Evolutionary conservation across 2,797 vertebrate species (phyloP).

Genomic region (Microcaecilia unicolor): DNA sequence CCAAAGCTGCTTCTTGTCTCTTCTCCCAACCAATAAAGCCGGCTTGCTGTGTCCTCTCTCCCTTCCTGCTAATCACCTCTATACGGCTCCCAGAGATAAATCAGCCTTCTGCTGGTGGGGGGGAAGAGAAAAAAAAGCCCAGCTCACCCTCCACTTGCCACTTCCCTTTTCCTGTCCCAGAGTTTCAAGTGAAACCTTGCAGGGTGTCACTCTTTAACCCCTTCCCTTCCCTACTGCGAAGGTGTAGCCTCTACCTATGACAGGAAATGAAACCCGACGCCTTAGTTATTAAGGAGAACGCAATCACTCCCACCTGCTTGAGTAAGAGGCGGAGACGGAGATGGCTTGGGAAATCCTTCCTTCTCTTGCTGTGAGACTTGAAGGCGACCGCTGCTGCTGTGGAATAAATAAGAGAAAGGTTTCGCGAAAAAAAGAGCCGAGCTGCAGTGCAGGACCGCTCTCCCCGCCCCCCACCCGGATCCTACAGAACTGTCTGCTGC

Average conservation of each 20-base stretch:
- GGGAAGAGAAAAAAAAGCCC: no score
- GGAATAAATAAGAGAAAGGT: fast-evolving
- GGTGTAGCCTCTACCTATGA: conserved; percentile 44
- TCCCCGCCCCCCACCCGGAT: background rate
- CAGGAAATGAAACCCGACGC: conserved; percentile 74
- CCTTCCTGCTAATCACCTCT: no score
- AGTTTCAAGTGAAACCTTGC: conserved; percentile 33
- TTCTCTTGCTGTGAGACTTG: fast-evolving
- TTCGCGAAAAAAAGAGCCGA: background rate
- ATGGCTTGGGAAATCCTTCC: background rate
- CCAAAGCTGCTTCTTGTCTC: background rate
- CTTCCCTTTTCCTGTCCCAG: background rate
- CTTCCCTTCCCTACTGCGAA: conserved; percentile 11
- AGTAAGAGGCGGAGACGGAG: conserved; percentile 16
- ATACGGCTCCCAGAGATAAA: no score
- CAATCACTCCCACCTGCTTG: conserved; percentile 15
- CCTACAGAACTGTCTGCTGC: no score
- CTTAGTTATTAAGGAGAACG: background rate
- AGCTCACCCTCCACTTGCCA: no score
- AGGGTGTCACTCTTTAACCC: conserved; percentile 24
- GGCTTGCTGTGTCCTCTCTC: no score
- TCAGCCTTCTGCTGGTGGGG: no score
- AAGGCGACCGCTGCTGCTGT: fast-evolving
- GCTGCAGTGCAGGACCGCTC: background rate
- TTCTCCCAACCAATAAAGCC: background rate